Conservation (phyloP, 2,888 invertebrate species). For the Plagodis pulveraria region DNA sequence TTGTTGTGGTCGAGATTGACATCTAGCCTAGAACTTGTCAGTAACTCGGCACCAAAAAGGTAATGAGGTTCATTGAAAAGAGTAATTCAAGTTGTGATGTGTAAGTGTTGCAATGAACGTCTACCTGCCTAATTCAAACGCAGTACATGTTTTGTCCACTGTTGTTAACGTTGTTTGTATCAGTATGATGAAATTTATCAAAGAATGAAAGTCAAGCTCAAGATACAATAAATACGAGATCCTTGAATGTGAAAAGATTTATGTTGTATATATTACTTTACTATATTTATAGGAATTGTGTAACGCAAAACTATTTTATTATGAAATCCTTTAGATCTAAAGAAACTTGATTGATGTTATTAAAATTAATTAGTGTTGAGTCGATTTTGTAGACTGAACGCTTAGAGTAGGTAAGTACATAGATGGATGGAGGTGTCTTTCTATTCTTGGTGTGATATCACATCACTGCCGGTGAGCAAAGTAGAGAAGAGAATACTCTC, state of each 20-base stretch:
- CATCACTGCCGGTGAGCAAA: too few species aligned
- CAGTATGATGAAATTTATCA: constrained; percentile 25
- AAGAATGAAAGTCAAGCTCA: constrained; percentile 1
- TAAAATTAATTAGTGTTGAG: too few species aligned
- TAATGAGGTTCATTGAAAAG: constrained; percentile 66
- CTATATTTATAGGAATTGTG: too few species aligned
- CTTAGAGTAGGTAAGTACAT: too few species aligned
- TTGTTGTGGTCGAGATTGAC: constrained; percentile 45
- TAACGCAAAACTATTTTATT: too few species aligned
- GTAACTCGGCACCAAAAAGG: constrained; percentile 46
- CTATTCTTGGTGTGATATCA: too few species aligned
- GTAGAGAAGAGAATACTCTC: too few species aligned
- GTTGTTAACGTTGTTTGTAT: constrained; percentile 18
- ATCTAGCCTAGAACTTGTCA: constrained; percentile 67
- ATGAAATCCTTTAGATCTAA: too few species aligned
- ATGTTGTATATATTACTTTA: neutral
- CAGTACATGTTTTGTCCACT: constrained; percentile 33
- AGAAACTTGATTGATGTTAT: too few species aligned
- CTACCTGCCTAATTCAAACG: constrained; percentile 41
- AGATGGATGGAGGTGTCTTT: too few species aligned
- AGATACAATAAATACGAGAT: constrained; percentile 2
- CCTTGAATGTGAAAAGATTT: constrained; percentile 6
- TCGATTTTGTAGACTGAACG: too few species aligned
- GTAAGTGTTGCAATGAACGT: constrained; percentile 47
- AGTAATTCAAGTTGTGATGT: constrained; percentile 39